Base-by-base conservation (phyloP, 2,113 vertebrate species). In the Myotis yumanensis region DNA sequence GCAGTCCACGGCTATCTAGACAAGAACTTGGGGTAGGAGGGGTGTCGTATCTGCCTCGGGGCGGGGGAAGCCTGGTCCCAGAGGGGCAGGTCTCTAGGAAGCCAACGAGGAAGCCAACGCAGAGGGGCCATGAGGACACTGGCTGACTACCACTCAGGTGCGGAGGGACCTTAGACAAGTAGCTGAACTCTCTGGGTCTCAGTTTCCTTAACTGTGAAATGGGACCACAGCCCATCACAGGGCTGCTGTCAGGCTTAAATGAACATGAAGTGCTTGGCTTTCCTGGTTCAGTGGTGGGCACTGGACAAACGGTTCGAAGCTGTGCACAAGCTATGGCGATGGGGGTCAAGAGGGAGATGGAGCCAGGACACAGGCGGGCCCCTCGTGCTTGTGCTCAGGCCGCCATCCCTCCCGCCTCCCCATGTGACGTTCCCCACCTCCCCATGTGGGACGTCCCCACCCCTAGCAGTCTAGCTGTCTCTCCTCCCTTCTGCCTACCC, bases 371-470 rank as follows among this genome's bases (percentile, higher is more conserved):
- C n/a, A 17, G 46, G 72, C 35, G 30, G 85, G 37, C 4, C 72
- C 32, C 37, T n/a, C 62, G 23, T 22, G 86, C 37, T 37, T n/a
- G 30, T 18, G 81, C 52, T 83, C 57, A 23, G 25, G 37, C 64
- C 25, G 20, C 16, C 0, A 3, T 18, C 48, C 83, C 69, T 32
- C 43, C 57, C 7, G n/a, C 32, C 12, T 69, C 68, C 57, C 51
- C 2, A 1, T 0, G 0, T 28, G 88, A 12, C 0, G 0, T 18
- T 51, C 83, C 32, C 76, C 30, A n/a, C 20, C 28, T 69, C 68
- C 57, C 51, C 2, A 1, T 0, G 0, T 28, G 66, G 46, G 88
- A 12, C 0, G 0, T 18, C 43, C 32, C 76, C 30, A n/a, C 20
- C 28, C 28, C 28, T 71, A 17, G 37, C 80, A 32, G 9, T 62